Conservation (phyloP, 2,113 vertebrate species). For the Vidua macroura region DNA sequence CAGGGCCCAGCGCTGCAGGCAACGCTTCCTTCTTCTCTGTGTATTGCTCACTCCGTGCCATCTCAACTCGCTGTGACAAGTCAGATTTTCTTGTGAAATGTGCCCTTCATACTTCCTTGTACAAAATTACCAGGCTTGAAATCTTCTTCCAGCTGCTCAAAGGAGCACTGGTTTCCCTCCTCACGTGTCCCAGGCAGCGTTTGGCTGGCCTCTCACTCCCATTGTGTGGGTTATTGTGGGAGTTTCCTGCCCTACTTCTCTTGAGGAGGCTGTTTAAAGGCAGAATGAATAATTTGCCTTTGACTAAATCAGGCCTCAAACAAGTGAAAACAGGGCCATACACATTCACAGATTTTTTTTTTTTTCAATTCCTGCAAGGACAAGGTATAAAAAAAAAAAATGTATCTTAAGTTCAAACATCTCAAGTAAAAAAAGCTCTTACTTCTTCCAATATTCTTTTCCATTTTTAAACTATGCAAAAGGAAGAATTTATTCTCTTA, state of each 20-base stretch:
- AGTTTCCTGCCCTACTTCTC: conserved; percentile 67
- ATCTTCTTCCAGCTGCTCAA: conserved; percentile 57
- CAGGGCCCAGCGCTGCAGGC: background rate
- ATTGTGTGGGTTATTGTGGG: conserved; percentile 48
- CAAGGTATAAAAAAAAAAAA: background rate
- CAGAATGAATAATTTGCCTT: conserved; percentile 53
- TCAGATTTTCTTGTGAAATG: background rate
- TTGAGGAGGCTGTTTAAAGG: conserved; percentile 45
- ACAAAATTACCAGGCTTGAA: conserved; percentile 26
- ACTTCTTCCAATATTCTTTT: background rate
- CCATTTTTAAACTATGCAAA: background rate
- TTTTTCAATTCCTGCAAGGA: background rate
- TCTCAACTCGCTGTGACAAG: background rate
- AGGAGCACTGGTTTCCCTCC: conserved; percentile 27
- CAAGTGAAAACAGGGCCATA: background rate
- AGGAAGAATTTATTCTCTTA: background rate
- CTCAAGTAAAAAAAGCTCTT: background rate
- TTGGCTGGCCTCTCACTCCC: conserved; percentile 46
- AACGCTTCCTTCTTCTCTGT: background rate
- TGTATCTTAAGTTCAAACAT: background rate
- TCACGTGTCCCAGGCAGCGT: background rate
- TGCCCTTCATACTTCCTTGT: background rate
- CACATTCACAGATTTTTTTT: background rate
- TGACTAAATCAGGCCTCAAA: conserved; percentile 38
- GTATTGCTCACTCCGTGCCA: background rate